Evolutionary conservation across 2,797 vertebrate genomes (phyloP).

Genomic region (Adrianichthys oophorus): DNA sequence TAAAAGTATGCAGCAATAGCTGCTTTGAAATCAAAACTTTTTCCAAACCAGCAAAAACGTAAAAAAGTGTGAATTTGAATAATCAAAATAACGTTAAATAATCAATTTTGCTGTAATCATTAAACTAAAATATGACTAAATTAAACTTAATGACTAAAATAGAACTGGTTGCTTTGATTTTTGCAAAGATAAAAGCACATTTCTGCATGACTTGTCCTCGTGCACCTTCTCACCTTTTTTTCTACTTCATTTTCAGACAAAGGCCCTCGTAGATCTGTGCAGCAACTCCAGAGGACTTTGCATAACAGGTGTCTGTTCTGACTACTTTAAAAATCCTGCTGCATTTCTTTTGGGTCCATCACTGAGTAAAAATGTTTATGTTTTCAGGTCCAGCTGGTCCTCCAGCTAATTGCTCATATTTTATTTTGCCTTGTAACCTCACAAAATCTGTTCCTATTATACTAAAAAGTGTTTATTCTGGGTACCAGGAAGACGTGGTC

Average conservation of each 20-base stretch:
- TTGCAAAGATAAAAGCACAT: too few species aligned
- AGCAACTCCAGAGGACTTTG: conserved; percentile 86
- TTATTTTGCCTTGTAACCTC: neutral
- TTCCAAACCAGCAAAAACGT: too few species aligned
- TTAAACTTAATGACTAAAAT: too few species aligned
- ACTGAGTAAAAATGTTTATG: conserved; percentile 1
- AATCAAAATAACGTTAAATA: too few species aligned
- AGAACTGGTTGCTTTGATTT: too few species aligned
- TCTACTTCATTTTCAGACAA: conserved; percentile 72
- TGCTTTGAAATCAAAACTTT: too few species aligned
- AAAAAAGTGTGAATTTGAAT: too few species aligned
- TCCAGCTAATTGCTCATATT: conserved; percentile 77
- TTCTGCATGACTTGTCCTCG: too few species aligned
- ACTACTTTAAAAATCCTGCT: conserved; percentile 1
- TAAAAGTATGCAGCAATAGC: too few species aligned
- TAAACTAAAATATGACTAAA: too few species aligned
- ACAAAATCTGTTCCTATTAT: neutral
- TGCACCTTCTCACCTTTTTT: neutral
- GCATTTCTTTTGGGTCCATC: neutral
- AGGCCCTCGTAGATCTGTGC: conserved; percentile 84
- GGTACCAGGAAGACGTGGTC: conserved; percentile 64
- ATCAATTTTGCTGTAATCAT: too few species aligned
- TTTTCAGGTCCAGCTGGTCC: conserved; percentile 83
- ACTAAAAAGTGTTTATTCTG: neutral
- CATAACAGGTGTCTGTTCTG: conserved; percentile 80